Base-by-base conservation (phyloP, 2,888 invertebrate species). In the Cryptosula pallasiana region DNA sequence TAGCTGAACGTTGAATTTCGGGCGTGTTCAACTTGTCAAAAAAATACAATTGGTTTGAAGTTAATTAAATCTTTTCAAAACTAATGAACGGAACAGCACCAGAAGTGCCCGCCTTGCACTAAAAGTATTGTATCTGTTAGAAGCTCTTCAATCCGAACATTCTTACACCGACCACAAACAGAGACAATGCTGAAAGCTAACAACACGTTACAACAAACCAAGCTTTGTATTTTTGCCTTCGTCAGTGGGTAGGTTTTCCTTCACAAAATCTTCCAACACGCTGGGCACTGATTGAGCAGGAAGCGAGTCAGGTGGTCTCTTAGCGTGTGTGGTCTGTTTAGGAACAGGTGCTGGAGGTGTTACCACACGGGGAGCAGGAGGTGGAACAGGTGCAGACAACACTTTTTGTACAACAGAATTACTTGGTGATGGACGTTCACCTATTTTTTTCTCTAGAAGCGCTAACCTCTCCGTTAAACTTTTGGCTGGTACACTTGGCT, bases 391-490 rank as follows among this genome's bases (percentile, higher is more conserved):
- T 63, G 63, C 63, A 32, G 63, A 63, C 63, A 63, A 32, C 32
- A 63, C 13, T 27, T 32, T 63, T 20, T 9, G 20, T 13, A 63
- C 63, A 63, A 63, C 63, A 32, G 20, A 16, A n/a, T 63, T 32
- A 63, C 32, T 63, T 13, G 63, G 63, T 32, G 63, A 27, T 13
- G 63, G 63, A 5, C 63, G 63, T 3, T 63, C 63, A 63, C 63
- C 63, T 63, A 63, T 63, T 32, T 63, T 63, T 27, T 63, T 63
- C 63, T 63, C 63, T 32, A 63, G 63, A 5, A 63, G 63, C 34
- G 25, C 32, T 16, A 63, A 32, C n/a, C 63, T 27, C 34, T 63
- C 63, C 13, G 27, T 32, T 16, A 63, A 34, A 34, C 63, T 57
- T 5, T 57, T 34, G 34, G 63, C 27, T 32, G 63, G 32, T 32